These are phyloP conservation scores for Drosophila longiperda DNA, from an alignment of 2,888 invertebrate genomes.

Conservation along the genomic window DNA sequence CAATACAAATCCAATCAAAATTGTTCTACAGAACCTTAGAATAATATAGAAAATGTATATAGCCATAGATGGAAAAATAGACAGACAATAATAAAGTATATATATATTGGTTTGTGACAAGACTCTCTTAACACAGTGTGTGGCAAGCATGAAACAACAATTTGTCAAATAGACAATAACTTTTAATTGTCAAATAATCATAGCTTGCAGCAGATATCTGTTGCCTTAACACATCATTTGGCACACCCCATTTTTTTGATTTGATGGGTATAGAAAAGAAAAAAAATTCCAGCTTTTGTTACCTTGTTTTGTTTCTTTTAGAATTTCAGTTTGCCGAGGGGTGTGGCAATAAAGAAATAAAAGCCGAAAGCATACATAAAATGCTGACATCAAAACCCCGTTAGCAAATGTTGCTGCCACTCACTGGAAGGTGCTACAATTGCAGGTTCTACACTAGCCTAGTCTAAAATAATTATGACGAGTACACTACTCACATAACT, in stretches of 20 bases:
- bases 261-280: background rate
- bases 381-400: conserved; percentile 75
- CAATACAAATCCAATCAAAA: background rate
- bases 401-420: conserved; percentile 45
- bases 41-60: background rate
- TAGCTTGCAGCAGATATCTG: background rate
- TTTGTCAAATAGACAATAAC: background rate
- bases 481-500: conserved; percentile 35
- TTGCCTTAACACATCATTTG: background rate
- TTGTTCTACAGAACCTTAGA: background rate
- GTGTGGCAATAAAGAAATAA: conserved; percentile 41
- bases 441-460: conserved; percentile 14
- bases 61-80: background rate
- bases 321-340: conserved; percentile 17
- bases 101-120: background rate
- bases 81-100: background rate
- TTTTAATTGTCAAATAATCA: background rate
- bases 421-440: conserved; percentile 31
- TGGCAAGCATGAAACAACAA: background rate
- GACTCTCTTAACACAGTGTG: background rate
- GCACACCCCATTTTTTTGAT: background rate
- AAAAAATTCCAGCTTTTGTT: conserved; percentile 42
- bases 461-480: conserved; percentile 27
- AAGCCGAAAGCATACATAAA: conserved; percentile 40
- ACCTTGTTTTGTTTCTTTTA: conserved; percentile 8